Evolutionary conservation across 2,113 vertebrate genomes (phyloP).

Genomic region (human (Homo sapiens)): DNA sequence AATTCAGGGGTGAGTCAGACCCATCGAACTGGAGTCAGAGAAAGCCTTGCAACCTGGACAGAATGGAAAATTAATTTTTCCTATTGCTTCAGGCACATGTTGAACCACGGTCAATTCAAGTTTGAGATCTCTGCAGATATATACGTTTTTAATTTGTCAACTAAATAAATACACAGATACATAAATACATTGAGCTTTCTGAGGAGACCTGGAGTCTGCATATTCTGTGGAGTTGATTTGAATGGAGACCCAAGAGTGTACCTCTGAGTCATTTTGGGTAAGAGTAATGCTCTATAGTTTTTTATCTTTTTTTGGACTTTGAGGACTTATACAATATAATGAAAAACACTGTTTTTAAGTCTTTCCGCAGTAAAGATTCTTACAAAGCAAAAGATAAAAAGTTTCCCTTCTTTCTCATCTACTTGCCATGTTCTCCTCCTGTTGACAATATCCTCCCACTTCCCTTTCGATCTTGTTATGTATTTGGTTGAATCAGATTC

Average conservation of each 20-base stretch:
- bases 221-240: background rate
- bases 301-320: too few species aligned
- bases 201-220: too few species aligned
- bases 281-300: rapidly evolving
- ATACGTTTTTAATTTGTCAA: background rate
- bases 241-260: background rate
- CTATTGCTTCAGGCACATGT: background rate
- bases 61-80: background rate
- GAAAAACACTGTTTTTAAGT: background rate
- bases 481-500: too few species aligned
- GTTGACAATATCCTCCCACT: rapidly evolving
- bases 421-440: background rate
- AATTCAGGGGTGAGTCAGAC: background rate
- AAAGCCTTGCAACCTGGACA: background rate
- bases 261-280: rapidly evolving
- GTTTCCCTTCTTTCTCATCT: background rate
- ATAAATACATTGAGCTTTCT: background rate
- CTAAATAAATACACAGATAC: background rate
- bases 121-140: background rate
- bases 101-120: background rate
- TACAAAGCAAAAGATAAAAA: background rate
- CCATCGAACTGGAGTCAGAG: background rate
- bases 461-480: background rate
- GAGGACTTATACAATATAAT: background rate
- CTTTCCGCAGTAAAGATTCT: background rate